Evolutionary conservation across 1,140 invertebrate genomes (phyloP), one percentile per base, ranked within the genome.

Genomic region (Euwallacea similis): DNA sequence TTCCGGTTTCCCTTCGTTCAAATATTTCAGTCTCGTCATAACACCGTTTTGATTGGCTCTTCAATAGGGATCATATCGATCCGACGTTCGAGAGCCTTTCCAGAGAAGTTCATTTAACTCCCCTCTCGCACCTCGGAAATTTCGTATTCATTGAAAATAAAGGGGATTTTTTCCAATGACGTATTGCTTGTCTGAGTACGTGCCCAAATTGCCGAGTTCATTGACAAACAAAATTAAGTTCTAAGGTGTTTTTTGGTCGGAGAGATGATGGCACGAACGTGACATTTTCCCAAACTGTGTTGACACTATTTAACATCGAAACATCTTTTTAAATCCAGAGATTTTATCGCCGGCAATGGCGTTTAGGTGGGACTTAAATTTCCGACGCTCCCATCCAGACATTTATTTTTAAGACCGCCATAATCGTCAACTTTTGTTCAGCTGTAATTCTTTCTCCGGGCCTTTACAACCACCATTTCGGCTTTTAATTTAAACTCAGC

Each of bases 121-220:
- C n/a, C 21, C 16, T 63, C 44, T 56, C 33, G 21, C 59, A 69
- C 44, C 67, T 62, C 33, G 13, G 47, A 60, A 69, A 72, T 72
- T 72, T 72, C 59, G 66, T 72, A 72, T 72, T 72, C 71, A 72
- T 72, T 72, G 71, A 72, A 72, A 72, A 64, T 72, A 72, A 68
- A 72, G 42, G n/a, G 66, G 53, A 7, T 16, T 43, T 56, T 58
- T 66, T 56, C 50, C 21, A 33, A 33, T 33, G 21, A 33, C 21
- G 21, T 33, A 33, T 33, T 33, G 21, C 21, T 33, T 33, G 21
- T 33, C 21, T 33, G 21, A 33, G 21, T 33, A 33, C 21, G 21
- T 33, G 21, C 21, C 21, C 21, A 33, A 33, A 33, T 33, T 33
- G 21, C 21, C 21, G 21, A 33, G 21, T 33, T 4, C 21, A 33